Conservation (phyloP, 2,797 vertebrate species). For the Gymnoscopelus microlampas region DNA sequence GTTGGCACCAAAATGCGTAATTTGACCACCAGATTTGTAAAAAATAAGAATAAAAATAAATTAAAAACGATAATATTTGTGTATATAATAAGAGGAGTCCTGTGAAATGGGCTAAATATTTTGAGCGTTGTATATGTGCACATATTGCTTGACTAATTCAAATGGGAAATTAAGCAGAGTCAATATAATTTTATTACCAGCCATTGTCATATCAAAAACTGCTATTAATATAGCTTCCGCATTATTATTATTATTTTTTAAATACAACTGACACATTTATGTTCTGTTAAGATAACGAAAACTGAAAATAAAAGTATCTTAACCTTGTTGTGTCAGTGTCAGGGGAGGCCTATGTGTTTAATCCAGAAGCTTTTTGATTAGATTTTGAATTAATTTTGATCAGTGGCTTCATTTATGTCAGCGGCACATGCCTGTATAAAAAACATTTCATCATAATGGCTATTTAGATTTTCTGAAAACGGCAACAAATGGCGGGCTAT, state of each 20-base stretch:
- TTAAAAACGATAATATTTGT: too few species aligned
- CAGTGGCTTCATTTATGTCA: not conserved
- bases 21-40: too few species aligned
- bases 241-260: too few species aligned
- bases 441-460: not conserved
- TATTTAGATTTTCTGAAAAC: not conserved
- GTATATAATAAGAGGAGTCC: too few species aligned
- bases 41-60: too few species aligned
- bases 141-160: not conserved
- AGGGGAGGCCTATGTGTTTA: not conserved
- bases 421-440: not conserved
- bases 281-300: too few species aligned
- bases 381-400: not conserved
- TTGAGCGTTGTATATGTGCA: too few species aligned
- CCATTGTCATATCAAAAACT: too few species aligned
- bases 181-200: not conserved
- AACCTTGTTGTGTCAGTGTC: not conserved
- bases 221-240: too few species aligned
- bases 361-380: not conserved
- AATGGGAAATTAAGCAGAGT: not conserved
- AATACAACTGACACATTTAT: too few species aligned
- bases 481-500: not conserved
- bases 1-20: not conserved
- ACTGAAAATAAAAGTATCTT: not conserved
- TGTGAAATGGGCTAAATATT: too few species aligned